Evolutionary conservation across 2,797 vertebrate species (phyloP).

Genomic region (Heteromormyrus szaboi): DNA sequence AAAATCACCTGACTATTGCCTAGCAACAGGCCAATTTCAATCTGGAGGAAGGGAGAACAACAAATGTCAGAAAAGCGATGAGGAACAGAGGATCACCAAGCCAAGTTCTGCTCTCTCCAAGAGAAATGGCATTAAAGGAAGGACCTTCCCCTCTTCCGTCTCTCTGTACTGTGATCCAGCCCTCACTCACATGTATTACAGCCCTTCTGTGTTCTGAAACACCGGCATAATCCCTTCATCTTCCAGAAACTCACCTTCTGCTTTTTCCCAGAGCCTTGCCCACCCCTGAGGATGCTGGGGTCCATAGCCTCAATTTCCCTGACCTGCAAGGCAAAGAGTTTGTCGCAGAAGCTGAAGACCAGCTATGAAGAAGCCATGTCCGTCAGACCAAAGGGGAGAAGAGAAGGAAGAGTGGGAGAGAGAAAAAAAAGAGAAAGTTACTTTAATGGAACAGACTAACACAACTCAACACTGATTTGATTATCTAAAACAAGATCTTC

Average conservation of each 20-base stretch:
- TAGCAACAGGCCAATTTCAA: conserved; percentile 78
- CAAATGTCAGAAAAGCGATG: not conserved
- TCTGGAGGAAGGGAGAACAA: conserved; percentile 51
- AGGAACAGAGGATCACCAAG: not conserved
- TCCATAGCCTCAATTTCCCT: conserved; percentile 93
- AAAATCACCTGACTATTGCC: conserved; percentile 92
- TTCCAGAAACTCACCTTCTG: conserved; percentile 66
- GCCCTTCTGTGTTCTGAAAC: not conserved
- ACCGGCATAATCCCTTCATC: not conserved
- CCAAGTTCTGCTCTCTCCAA: not conserved
- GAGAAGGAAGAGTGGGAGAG: not conserved
- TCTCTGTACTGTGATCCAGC: not conserved
- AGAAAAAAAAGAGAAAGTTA: not conserved
- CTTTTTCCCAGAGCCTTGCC: conserved; percentile 63
- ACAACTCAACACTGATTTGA: not conserved
- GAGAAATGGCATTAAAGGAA: not conserved
- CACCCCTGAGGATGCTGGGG: conserved; percentile 80
- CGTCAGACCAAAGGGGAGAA: not conserved
- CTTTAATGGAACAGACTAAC: not conserved
- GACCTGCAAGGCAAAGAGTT: conserved; percentile 76
- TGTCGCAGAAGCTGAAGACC: conserved; percentile 81
- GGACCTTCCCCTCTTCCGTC: not conserved
- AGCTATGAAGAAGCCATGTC: conserved; percentile 55
- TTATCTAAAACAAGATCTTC: not conserved
- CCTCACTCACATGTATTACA: not conserved